Evolutionary conservation across 30 jellyfish, hydroid and myxozoan genomes (phyloP).

Genomic region (Aurelia aurita): DNA sequence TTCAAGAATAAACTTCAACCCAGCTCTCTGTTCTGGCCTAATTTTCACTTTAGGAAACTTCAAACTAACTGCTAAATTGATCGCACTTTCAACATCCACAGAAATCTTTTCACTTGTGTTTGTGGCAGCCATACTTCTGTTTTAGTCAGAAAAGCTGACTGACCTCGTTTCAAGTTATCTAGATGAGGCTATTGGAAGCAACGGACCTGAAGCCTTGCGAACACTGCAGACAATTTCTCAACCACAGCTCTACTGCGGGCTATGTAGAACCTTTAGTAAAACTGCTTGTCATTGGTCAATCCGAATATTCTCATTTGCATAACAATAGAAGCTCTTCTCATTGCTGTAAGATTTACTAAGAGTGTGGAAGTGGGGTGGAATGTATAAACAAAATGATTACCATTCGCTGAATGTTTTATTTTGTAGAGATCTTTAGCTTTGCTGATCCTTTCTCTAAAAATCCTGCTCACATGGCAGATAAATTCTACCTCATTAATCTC

Average conservation of each 20-base stretch:
- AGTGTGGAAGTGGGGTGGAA: too few relatives aligned
- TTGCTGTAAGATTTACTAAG: too few relatives aligned
- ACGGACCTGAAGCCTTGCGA: neutral
- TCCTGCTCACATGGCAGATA: too few relatives aligned
- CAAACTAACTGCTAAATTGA: neutral
- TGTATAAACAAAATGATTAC: too few relatives aligned
- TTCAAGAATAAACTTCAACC: neutral
- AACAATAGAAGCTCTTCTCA: too few relatives aligned
- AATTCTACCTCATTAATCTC: too few relatives aligned
- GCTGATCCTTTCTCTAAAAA: too few relatives aligned
- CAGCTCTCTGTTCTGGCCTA: slow-evolving; percentile 2
- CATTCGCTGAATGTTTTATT: too few relatives aligned
- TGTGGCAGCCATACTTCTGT: neutral
- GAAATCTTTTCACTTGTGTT: neutral
- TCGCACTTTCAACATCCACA: neutral
- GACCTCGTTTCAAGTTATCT: neutral
- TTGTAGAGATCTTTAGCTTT: too few relatives aligned
- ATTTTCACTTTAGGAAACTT: neutral
- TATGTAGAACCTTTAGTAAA: too few relatives aligned
- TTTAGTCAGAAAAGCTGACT: neutral
- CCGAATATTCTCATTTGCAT: too few relatives aligned
- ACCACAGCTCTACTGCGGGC: neutral
- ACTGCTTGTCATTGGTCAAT: too few relatives aligned
- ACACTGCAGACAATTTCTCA: neutral
- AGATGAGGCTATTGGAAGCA: neutral